These are phyloP conservation scores for Pomatorhinus ruficollis DNA, from an alignment of 2,113 vertebrate genomes.

Conservation along the genomic window DNA sequence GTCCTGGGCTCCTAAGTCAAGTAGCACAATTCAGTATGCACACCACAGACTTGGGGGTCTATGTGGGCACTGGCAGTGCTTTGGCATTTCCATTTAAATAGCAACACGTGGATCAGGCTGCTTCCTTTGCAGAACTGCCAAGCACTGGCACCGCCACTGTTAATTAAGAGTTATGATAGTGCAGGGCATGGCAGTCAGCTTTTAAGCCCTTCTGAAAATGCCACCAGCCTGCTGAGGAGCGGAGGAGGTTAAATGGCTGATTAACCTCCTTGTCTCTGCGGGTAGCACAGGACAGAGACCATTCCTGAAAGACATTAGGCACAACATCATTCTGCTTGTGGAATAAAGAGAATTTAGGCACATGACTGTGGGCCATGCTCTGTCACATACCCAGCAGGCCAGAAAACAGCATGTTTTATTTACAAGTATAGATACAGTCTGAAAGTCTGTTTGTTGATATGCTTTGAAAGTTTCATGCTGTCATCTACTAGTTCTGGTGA, in stretches of 20 bases:
- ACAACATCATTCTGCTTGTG: background rate
- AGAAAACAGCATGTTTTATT: background rate
- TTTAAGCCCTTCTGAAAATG: background rate
- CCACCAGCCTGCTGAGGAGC: background rate
- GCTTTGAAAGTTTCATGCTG: background rate
- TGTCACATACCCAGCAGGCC: background rate
- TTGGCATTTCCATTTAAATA: background rate
- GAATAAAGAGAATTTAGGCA: background rate
- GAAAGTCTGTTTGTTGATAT: background rate
- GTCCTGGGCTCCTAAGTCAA: background rate
- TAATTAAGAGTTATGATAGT: background rate
- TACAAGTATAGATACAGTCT: background rate
- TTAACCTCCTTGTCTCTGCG: background rate
- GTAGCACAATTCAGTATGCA: background rate
- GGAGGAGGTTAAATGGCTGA: background rate
- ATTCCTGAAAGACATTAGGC: background rate
- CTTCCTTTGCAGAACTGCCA: background rate
- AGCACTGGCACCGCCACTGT: background rate
- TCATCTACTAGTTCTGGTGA: background rate
- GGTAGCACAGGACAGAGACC: background rate
- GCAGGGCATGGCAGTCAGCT: background rate
- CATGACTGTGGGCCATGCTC: background rate
- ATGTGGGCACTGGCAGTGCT: background rate
- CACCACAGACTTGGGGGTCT: fast-evolving
- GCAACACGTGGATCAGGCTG: background rate